Evolutionary conservation across 2,888 invertebrate genomes (phyloP).

Genomic region (Tachina grossa): DNA sequence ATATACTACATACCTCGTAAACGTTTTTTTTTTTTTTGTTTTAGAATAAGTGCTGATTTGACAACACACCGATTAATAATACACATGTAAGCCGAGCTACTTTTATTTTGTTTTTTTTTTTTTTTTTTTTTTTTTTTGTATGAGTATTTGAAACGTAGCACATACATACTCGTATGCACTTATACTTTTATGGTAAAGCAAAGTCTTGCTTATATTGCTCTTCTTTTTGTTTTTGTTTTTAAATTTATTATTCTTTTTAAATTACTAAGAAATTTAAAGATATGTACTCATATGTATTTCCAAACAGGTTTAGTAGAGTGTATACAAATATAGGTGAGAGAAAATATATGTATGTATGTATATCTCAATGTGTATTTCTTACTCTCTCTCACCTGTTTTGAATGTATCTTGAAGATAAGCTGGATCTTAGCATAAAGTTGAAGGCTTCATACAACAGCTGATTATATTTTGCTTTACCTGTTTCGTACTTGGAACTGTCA

Average conservation of each 20-base stretch:
- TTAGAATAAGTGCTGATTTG: not conserved
- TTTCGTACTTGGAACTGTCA: too few relatives aligned
- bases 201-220: constrained; percentile 44
- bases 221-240: constrained; percentile 47
- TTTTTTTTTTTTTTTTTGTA: constrained; percentile 21
- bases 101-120: constrained; percentile 13
- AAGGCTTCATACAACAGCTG: not conserved
- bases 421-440: not conserved
- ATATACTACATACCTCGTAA: too few relatives aligned
- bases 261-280: constrained; percentile 67
- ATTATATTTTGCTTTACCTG: too few relatives aligned
- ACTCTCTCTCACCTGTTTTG: constrained; percentile 16
- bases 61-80: constrained; percentile 3
- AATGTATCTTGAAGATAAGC: constrained; percentile 48
- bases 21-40: not conserved
- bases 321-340: constrained; percentile 58
- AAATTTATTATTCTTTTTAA: constrained; percentile 25
- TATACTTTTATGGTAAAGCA: constrained; percentile 60
- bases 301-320: constrained; percentile 61
- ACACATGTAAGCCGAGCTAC: not conserved
- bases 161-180: too few relatives aligned
- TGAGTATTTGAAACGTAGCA: constrained; percentile 18
- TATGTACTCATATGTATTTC: constrained; percentile 28
- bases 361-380: not conserved
- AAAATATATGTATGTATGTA: too few relatives aligned